Conservation (phyloP, 2,113 vertebrate species). For the Crypturellus undulatus region DNA sequence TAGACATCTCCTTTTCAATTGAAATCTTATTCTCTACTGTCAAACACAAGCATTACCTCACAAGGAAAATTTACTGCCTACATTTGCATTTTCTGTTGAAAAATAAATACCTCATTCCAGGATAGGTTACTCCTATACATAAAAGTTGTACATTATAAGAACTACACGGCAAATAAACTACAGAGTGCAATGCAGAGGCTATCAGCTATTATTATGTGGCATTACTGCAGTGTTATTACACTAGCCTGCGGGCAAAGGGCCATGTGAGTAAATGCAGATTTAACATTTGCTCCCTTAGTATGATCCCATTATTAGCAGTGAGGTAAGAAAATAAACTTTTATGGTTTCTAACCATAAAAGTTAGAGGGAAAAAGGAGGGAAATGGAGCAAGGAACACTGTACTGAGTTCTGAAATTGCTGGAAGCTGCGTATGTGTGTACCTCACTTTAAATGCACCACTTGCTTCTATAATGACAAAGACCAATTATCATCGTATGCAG, state of each 20-base stretch:
- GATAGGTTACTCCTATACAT: not conserved
- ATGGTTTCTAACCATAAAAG: no score
- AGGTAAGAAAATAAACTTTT: not conserved
- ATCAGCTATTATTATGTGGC: not conserved
- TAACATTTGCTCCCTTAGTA: not conserved
- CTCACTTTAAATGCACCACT: not conserved
- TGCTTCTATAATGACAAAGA: not conserved
- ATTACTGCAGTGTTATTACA: not conserved
- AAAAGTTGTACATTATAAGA: not conserved
- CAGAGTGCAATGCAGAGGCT: not conserved
- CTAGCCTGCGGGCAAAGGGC: conserved; percentile 8
- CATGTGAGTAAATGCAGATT: not conserved
- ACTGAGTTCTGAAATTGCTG: not conserved
- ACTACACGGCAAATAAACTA: not conserved
- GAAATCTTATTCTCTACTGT: not conserved
- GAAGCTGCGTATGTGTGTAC: not conserved
- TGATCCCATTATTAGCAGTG: not conserved
- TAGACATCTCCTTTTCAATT: not conserved
- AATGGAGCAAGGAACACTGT: not conserved
- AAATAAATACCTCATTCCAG: not conserved
- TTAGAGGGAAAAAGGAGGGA: not conserved
- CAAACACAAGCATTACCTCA: not conserved
- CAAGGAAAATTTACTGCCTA: not conserved
- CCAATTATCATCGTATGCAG: not conserved
- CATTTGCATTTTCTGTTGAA: not conserved